Percentiles rank a stretch among this genome's conserved stretches.
These are phyloP conservation scores for Neoascia interrupta DNA, from an alignment of 2,888 invertebrate genomes.

Conservation along the genomic window DNA sequence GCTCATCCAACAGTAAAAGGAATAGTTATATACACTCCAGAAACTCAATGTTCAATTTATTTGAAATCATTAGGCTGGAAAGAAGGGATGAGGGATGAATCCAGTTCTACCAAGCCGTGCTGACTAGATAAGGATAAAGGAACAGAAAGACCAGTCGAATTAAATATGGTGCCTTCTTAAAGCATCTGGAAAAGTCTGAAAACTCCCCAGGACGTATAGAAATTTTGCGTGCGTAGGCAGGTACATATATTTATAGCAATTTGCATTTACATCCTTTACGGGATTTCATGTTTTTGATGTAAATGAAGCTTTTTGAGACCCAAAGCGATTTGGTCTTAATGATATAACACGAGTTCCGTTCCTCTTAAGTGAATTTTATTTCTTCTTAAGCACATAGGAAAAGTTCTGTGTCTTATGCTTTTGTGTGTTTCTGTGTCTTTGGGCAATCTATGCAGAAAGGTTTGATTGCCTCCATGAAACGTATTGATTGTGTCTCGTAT, in stretches of 20 bases:
- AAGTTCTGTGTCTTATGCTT: constrained; percentile 13
- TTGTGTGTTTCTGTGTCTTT: not conserved
- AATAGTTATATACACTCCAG: constrained; percentile 23
- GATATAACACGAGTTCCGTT: not conserved
- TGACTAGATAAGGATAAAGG: not conserved
- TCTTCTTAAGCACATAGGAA: not conserved
- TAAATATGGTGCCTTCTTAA: not conserved
- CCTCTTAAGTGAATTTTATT: constrained; percentile 7
- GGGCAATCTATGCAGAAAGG: constrained; percentile 2
- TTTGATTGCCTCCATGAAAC: not conserved
- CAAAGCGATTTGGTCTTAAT: constrained; percentile 4
- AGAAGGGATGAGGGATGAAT: constrained; percentile 33
- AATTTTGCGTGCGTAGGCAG: too few relatives aligned
- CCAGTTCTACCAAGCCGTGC: not conserved
- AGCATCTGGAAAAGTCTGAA: not conserved
- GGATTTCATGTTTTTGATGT: constrained; percentile 11
- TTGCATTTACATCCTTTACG: constrained; percentile 12
- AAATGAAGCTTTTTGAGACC: constrained; percentile 1
- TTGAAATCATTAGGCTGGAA: constrained; percentile 28
- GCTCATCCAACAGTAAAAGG: constrained; percentile 11
- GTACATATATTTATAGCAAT: constrained; percentile 9
- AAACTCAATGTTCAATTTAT: constrained; percentile 19
- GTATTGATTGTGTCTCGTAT: not conserved
- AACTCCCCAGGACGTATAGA: constrained; percentile 14
- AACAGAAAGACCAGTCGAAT: constrained; percentile 25